Evolutionary conservation across 2,113 vertebrate species (phyloP).

Genomic region (Nycticebus coucang): DNA sequence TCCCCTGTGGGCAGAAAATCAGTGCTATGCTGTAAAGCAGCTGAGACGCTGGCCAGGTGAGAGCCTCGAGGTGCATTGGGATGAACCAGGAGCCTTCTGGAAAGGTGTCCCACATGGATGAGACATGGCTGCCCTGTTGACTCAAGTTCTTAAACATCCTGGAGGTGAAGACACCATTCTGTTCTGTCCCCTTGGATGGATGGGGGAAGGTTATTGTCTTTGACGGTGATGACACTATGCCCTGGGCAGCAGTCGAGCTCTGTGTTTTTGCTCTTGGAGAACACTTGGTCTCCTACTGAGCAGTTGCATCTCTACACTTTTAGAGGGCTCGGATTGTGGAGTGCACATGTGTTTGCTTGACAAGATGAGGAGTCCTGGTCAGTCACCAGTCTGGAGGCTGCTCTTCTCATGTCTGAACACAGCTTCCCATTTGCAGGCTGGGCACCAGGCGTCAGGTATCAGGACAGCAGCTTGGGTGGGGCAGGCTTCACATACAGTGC

Average conservation of each 20-base stretch:
- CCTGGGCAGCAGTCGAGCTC: not conserved
- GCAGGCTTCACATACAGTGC: too few species aligned
- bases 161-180: not conserved
- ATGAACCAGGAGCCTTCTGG: not conserved
- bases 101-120: not conserved
- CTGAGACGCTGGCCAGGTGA: accelerated
- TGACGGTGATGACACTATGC: accelerated
- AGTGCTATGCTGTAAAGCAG: not conserved
- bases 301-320: not conserved
- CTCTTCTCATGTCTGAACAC: not conserved
- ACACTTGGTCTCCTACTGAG: not conserved
- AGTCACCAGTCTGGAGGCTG: not conserved
- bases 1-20: not conserved
- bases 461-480: not conserved
- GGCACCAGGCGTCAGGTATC: not conserved
- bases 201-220: accelerated
- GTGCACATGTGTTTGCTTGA: accelerated
- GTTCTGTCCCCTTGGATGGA: too few species aligned
- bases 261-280: not conserved
- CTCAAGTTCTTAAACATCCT: not conserved
- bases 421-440: accelerated
- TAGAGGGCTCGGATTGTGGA: not conserved
- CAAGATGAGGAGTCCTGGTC: not conserved
- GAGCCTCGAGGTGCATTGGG: not conserved
- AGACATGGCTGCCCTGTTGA: not conserved